Percentiles rank a stretch among this genome's conserved stretches.
Conservation (phyloP, 2,888 invertebrate species). For the Timema cristinae region DNA sequence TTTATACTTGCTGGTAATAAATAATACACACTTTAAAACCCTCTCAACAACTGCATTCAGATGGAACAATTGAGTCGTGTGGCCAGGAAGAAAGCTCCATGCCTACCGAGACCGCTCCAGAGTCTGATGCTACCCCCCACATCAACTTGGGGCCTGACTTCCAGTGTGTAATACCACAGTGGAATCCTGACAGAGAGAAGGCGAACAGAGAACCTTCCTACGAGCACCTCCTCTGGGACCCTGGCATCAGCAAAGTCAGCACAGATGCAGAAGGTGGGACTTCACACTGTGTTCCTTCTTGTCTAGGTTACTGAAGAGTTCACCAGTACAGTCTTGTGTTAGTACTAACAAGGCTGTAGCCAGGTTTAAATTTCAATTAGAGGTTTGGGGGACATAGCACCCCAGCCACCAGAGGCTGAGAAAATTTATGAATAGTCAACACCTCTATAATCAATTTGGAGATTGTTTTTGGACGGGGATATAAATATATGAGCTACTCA, state of each 20-base stretch:
- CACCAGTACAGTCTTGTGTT: neutral
- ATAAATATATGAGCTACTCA: no score
- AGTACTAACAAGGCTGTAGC: neutral
- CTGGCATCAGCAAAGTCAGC: conserved; percentile 65
- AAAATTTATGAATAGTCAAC: no score
- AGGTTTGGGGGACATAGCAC: no score
- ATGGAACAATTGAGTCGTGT: conserved; percentile 19
- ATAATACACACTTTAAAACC: no score
- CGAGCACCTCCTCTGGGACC: conserved; percentile 84
- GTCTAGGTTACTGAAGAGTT: no score
- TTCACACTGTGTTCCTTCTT: neutral
- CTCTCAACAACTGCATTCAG: neutral
- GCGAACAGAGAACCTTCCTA: conserved; percentile 47
- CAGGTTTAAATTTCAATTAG: neutral
- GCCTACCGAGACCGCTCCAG: conserved; percentile 43
- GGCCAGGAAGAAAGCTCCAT: conserved; percentile 22
- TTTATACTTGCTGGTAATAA: no score
- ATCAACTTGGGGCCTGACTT: conserved; percentile 85
- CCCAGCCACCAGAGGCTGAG: no score
- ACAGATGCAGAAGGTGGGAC: conserved; percentile 68
- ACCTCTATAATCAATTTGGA: no score
- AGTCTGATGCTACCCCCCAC: conserved; percentile 60
- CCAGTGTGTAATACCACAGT: conserved; percentile 74
- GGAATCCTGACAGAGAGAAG: conserved; percentile 32
- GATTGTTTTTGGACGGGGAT: no score